Percentiles rank a stretch among this genome's conserved stretches.
Evolutionary conservation across 2,113 vertebrate species (phyloP).

Genomic region (Scortum barcoo): DNA sequence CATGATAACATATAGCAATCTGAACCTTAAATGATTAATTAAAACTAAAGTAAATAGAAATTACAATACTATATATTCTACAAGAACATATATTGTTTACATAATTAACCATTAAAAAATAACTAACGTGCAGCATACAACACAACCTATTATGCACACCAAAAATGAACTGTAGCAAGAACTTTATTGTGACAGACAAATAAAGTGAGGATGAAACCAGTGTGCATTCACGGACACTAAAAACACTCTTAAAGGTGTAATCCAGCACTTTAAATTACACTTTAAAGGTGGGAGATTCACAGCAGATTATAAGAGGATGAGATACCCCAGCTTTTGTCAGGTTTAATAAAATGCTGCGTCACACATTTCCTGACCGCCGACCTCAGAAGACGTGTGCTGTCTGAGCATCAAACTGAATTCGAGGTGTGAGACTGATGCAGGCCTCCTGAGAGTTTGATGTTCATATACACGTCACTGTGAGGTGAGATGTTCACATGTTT

Average conservation of each 20-base stretch:
- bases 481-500: too few species aligned
- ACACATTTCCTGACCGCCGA: not conserved
- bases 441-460: not conserved
- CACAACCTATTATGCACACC: too few species aligned
- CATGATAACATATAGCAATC: not conserved
- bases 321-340: not conserved
- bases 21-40: not conserved
- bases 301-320: not conserved
- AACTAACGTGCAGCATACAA: too few species aligned
- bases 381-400: not conserved
- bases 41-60: not conserved
- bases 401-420: not conserved
- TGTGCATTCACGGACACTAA: not conserved
- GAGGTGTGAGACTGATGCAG: not conserved
- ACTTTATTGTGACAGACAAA: not conserved
- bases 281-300: not conserved
- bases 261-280: not conserved
- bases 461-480: not conserved
- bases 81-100: not conserved
- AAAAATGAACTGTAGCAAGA: not conserved
- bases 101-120: not conserved
- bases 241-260: not conserved
- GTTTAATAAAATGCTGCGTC: not conserved
- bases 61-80: not conserved
- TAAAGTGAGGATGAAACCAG: not conserved